Evolutionary conservation across 2,888 invertebrate species (phyloP), one percentile per base, ranked within the genome.

Genomic region (Ichneumoninae sp.): DNA sequence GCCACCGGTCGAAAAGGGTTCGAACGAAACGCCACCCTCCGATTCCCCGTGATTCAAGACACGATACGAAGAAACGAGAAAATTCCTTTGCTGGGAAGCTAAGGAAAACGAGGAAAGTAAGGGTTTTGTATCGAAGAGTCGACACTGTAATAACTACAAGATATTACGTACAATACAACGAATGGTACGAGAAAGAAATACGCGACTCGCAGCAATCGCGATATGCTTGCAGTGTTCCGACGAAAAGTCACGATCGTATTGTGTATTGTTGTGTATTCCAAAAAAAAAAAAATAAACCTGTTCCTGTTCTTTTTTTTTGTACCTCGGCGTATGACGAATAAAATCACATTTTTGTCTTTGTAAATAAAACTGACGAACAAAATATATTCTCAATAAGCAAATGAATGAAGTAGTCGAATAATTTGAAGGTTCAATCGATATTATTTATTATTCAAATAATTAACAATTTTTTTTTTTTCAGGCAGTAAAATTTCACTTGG

Each of bases 371-470:
- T 16, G 63, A 63, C 13, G 63, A 63, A 33, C 63, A 63, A 30
- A 63, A 63, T 68, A 44, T 30, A 36, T n/a, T 40, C n/a, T n/a
- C 26, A 6, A 63, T 30, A 19, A 16, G 5, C n/a, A 69, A 63
- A 76, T 40, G 33, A 19, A 68, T 57, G 10, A 73, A 65, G 19
- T 50, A 54, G 19, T 33, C 40, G 60, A 69, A 33, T 63, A 33
- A 33, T 63, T 54, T 79, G 40, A 83, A 76, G 81, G 74, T 81
- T 84, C 76, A 86, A 83, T 87, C 77, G 85, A 86, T 86, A 87
- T 86, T 82, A 87, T 91, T 92, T 91, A 90, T 91, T 91, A 89
- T 89, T 90, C 88, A 92, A 92, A 92, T 92, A 91, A 90, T 91
- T 89, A 92, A 92, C 92, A 92, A 90, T 91, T 90, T 87, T 71